These are phyloP conservation scores for Triplophysa bombifrons DNA, from an alignment of 2,797 vertebrate genomes.

Conservation along the genomic window DNA sequence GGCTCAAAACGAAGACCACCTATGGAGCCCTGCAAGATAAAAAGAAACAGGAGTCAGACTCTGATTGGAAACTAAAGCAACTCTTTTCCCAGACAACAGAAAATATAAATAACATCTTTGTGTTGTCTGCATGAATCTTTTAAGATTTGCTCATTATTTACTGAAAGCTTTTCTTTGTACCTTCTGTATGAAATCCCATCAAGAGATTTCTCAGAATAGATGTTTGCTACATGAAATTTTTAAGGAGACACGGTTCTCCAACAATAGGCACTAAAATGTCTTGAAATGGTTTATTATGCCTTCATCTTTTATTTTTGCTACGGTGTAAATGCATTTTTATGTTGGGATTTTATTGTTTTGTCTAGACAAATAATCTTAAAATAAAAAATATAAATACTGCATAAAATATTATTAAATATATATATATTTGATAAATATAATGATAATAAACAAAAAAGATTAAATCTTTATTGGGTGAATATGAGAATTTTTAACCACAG, in stretches of 20 bases:
- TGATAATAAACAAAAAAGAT: too few relatives aligned
- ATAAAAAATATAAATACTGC: too few relatives aligned
- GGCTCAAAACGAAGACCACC: slow-evolving; percentile 91
- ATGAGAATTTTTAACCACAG: too few relatives aligned
- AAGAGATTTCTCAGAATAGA: not conserved
- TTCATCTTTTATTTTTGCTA: not conserved
- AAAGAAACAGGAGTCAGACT: not conserved
- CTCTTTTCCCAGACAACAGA: not conserved
- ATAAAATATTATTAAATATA: too few relatives aligned
- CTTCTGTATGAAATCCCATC: not conserved
- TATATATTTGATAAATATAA: too few relatives aligned
- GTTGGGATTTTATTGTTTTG: too few relatives aligned
- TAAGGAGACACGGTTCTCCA: too few relatives aligned
- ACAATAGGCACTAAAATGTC: too few relatives aligned
- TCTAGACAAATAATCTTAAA: too few relatives aligned
- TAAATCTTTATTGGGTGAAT: too few relatives aligned
- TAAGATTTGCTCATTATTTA: not conserved
- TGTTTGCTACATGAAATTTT: not conserved
- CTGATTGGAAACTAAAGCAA: not conserved
- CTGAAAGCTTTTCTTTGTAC: not conserved
- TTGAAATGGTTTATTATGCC: too few relatives aligned
- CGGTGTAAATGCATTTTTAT: too few relatives aligned
- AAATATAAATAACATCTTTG: not conserved
- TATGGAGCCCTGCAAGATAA: slow-evolving; percentile 78
- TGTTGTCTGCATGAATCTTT: not conserved